Conservation (phyloP, 2,888 invertebrate genomes). For the Altica lythri region DNA sequence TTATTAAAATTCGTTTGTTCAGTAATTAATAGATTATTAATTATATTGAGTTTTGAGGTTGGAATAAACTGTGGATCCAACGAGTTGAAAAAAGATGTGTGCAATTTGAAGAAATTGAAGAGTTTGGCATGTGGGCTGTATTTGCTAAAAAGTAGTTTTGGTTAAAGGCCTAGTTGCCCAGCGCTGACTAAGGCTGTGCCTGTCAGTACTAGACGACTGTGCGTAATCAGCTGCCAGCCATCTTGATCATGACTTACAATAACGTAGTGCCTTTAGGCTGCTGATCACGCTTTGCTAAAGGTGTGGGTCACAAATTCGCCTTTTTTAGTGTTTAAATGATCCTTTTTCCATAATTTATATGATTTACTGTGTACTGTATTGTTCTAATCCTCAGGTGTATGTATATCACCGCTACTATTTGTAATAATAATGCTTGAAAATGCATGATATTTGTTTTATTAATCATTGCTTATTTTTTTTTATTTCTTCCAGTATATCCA, state of each 20-base stretch:
- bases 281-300: slow-evolving; percentile 57
- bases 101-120: slow-evolving; percentile 6
- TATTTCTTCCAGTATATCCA: slow-evolving; percentile 32
- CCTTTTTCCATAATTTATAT: slow-evolving; percentile 50
- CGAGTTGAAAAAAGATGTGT: too few relatives aligned
- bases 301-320: slow-evolving; percentile 55
- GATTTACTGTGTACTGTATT: slow-evolving; percentile 59
- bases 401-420: slow-evolving; percentile 71
- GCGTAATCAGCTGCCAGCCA: slow-evolving; percentile 58
- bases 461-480: slow-evolving; percentile 58
- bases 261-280: slow-evolving; percentile 59
- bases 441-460: slow-evolving; percentile 86
- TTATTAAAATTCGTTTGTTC: too few relatives aligned
- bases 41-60: too few relatives aligned
- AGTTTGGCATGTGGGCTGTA: slow-evolving; percentile 24
- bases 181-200: slow-evolving; percentile 44
- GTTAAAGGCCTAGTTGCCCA: slow-evolving; percentile 42
- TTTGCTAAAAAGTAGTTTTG: slow-evolving; percentile 46
- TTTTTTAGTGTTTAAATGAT: slow-evolving; percentile 37
- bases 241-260: slow-evolving; percentile 46
- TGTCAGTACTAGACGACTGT: slow-evolving; percentile 44
- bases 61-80: too few relatives aligned
- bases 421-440: slow-evolving; percentile 87
- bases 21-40: too few relatives aligned
- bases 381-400: slow-evolving; percentile 63